Percentiles rank a stretch among this genome's conserved stretches.
Conservation (phyloP, 2,888 invertebrate species). For the Chironomus riparius region DNA sequence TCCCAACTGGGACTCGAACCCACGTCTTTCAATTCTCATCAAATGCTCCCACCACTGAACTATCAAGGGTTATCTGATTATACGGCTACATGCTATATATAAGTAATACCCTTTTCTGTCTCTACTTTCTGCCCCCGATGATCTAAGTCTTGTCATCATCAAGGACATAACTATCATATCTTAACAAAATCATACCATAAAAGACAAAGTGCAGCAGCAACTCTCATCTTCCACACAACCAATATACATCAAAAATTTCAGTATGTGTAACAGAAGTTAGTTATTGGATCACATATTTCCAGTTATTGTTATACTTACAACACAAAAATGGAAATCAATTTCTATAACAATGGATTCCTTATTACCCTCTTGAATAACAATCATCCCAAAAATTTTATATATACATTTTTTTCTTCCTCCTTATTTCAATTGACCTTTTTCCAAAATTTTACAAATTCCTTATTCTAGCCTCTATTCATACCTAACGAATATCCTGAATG, state of each 20-base stretch:
- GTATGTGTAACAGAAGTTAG: neutral
- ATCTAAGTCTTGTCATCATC: too few relatives aligned
- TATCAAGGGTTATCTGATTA: too few relatives aligned
- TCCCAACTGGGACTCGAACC: too few relatives aligned
- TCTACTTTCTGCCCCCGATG: too few relatives aligned
- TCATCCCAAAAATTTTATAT: neutral
- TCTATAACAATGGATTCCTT: slow-evolving; percentile 11
- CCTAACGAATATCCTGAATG: neutral
- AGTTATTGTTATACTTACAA: neutral
- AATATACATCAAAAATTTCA: neutral
- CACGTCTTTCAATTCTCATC: too few relatives aligned
- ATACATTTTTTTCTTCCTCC: neutral
- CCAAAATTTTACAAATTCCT: neutral
- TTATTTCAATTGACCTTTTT: slow-evolving; percentile 16
- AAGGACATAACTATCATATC: too few relatives aligned
- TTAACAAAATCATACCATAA: too few relatives aligned
- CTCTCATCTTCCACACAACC: too few relatives aligned
- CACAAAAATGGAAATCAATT: slow-evolving; percentile 2
- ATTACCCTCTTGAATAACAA: slow-evolving; percentile 24
- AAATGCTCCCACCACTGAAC: too few relatives aligned
- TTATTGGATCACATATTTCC: neutral
- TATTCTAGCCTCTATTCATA: neutral
- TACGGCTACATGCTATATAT: too few relatives aligned
- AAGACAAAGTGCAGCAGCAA: too few relatives aligned
- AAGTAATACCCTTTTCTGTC: too few relatives aligned